Percentiles rank a stretch among this genome's conserved stretches.
phyloP scores from a whole-genome alignment of 30 jellyfish, hydroid and myxozoan genomes.

The Aurelia aurita complex sp. Pacific region DNA sequence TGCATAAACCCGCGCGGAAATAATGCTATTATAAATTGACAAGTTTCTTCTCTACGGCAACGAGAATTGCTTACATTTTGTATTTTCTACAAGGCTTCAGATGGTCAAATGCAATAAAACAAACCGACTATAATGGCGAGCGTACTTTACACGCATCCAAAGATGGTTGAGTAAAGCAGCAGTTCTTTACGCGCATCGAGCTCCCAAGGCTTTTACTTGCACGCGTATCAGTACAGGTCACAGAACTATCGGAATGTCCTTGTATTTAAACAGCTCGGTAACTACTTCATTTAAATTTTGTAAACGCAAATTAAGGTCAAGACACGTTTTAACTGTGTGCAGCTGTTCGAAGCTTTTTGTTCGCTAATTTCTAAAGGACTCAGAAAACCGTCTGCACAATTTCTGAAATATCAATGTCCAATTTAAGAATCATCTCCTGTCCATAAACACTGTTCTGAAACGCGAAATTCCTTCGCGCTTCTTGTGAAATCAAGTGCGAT shows the following conservation, averaged over 20 bases:
- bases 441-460: constrained; percentile 1
- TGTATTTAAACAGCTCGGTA: constrained; percentile 31
- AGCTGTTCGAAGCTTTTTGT: constrained; percentile 60
- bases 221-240: constrained; percentile 18
- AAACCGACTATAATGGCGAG: no score
- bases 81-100: no score
- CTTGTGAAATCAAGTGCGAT: constrained; percentile 24
- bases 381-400: constrained; percentile 22
- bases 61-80: no score
- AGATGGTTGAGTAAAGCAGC: no score
- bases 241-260: constrained; percentile 16
- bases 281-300: constrained; percentile 21
- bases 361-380: constrained; percentile 11
- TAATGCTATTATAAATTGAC: no score
- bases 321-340: constrained; percentile 62
- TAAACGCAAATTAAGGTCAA: constrained; percentile 62
- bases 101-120: no score
- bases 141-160: no score
- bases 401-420: constrained; percentile 9
- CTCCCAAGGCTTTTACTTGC: neutral
- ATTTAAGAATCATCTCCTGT: constrained; percentile 36
- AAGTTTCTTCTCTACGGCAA: no score
- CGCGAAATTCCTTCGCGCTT: constrained; percentile 4
- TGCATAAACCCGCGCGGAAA: no score
- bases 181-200: neutral